These are phyloP conservation scores for Chaetodon auriga DNA, from an alignment of 2,113 vertebrate species.

Conservation along the genomic window DNA sequence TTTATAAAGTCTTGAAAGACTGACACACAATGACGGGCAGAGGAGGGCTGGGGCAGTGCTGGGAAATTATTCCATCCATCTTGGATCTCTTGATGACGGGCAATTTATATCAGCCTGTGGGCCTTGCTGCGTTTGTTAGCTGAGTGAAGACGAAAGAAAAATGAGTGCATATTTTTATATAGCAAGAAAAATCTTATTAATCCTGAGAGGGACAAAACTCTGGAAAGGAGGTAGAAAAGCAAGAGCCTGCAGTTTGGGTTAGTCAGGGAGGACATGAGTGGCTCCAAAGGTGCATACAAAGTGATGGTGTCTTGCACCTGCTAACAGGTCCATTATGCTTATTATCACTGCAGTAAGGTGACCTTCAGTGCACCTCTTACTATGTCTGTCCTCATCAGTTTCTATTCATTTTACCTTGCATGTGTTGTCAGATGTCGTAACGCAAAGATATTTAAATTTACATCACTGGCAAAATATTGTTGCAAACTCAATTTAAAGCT, in stretches of 20 bases:
- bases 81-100: slow-evolving; percentile 57
- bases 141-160: slow-evolving; percentile 50
- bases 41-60: slow-evolving; percentile 35
- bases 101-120: slow-evolving; percentile 59
- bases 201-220: slow-evolving; percentile 17
- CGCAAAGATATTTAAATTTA: no score
- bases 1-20: slow-evolving; percentile 57
- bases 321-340: background rate
- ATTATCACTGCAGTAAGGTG: slow-evolving; percentile 6
- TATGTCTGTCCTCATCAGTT: background rate
- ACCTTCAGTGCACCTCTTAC: background rate
- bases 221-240: background rate
- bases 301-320: background rate
- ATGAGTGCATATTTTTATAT: slow-evolving; percentile 37
- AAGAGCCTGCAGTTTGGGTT: slow-evolving; percentile 11
- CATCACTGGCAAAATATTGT: no score
- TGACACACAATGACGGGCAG: slow-evolving; percentile 56
- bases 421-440: no score
- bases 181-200: slow-evolving; percentile 32
- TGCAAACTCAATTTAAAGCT: no score
- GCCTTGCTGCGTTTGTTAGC: slow-evolving; percentile 37
- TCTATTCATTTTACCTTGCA: background rate
- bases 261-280: background rate
- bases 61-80: slow-evolving; percentile 67
- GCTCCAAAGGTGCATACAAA: slow-evolving; percentile 10